A percentile compares a stretch with the other conserved stretches of the same genome.
These are phyloP conservation scores for Potamilus streckersoni DNA, from an alignment of 1,140 invertebrate species.

Conservation along the genomic window DNA sequence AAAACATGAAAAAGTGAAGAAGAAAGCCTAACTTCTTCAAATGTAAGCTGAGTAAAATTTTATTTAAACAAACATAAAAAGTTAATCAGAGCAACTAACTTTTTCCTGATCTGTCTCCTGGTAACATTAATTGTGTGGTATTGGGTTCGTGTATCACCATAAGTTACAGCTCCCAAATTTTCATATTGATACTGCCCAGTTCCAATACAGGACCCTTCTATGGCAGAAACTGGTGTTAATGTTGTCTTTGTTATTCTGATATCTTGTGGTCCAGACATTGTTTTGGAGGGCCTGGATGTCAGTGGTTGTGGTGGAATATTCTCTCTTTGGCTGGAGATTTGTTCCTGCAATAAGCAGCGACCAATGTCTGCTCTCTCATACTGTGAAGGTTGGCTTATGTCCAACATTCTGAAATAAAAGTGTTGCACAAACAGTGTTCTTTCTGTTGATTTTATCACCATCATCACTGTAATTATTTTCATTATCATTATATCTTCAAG, in stretches of 20 bases:
- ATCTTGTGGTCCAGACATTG: too few relatives aligned
- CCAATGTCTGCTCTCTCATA: slow-evolving; percentile 82
- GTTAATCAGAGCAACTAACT: slow-evolving; percentile 7
- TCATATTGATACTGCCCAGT: too few relatives aligned
- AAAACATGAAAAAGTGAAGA: too few relatives aligned
- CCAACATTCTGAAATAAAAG: slow-evolving; percentile 71
- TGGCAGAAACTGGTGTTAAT: too few relatives aligned
- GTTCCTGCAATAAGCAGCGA: slow-evolving; percentile 66
- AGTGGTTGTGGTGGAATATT: slow-evolving; percentile 2
- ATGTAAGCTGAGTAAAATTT: too few relatives aligned
- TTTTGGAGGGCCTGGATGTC: too few relatives aligned
- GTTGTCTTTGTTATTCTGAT: too few relatives aligned
- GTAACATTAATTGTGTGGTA: slow-evolving; percentile 19
- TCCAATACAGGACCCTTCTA: too few relatives aligned
- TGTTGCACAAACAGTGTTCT: background rate
- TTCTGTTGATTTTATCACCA: background rate
- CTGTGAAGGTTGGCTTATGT: slow-evolving; percentile 75
- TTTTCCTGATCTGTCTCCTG: slow-evolving; percentile 20
- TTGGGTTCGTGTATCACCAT: slow-evolving; percentile 15
- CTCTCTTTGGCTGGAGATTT: background rate
- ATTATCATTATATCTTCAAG: slow-evolving; percentile 1
- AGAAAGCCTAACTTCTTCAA: too few relatives aligned
- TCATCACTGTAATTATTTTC: background rate
- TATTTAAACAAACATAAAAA: too few relatives aligned
- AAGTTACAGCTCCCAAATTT: background rate